Evolutionary conservation across 2,113 vertebrate species (phyloP).

Genomic region (Acanthisitta chloris): DNA sequence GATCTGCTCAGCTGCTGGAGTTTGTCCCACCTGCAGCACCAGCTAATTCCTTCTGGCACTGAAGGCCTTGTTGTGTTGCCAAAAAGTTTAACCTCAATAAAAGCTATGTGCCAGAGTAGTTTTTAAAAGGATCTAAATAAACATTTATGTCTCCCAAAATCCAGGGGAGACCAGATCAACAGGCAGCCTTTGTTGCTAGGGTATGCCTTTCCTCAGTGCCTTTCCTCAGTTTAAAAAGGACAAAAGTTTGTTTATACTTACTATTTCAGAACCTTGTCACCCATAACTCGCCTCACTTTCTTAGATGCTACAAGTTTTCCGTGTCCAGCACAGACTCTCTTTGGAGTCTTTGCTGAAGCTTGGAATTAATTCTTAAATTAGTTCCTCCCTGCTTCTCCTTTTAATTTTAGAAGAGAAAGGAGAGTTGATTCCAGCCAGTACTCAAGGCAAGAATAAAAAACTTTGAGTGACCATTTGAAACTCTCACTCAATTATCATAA

Average conservation of each 20-base stretch:
- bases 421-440: neutral
- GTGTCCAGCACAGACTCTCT: neutral
- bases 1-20: neutral
- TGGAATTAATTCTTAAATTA: slow-evolving; percentile 26
- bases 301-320: neutral
- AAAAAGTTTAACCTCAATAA: neutral
- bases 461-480: slow-evolving; percentile 7
- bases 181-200: neutral
- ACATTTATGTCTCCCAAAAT: neutral
- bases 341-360: neutral
- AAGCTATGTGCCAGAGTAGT: neutral
- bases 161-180: neutral
- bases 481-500: slow-evolving; percentile 37
- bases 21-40: neutral
- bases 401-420: neutral
- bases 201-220: neutral
- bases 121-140: neutral
- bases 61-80: neutral
- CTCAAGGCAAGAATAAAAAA: slow-evolving; percentile 27
- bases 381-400: neutral
- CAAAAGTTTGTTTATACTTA: neutral
- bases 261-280: neutral
- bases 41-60: neutral
- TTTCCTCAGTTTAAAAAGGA: neutral
- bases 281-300: neutral